Evolutionary conservation across 2,797 vertebrate genomes (phyloP), one percentile per base, ranked within the genome.

Genomic region (Mareca penelope): DNA sequence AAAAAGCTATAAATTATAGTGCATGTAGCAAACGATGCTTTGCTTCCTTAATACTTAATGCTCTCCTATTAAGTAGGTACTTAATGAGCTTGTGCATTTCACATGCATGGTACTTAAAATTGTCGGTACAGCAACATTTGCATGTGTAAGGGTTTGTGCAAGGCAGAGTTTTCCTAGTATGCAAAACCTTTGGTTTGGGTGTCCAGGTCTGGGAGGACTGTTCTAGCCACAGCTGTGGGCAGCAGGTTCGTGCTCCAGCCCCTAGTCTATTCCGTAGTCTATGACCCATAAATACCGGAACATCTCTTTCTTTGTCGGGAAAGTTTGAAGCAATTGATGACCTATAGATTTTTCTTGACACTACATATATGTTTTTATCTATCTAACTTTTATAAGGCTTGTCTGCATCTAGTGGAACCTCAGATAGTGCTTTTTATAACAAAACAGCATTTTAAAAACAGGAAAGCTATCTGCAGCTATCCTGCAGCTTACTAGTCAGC

Each of bases 171-270:
- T 69, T 63, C 63, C 59, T 26, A 12, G 50, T 12, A 46, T 16
- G 35, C 31, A 29, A 22, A n/a, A 18, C 68, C 61, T 40, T 46
- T 61, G 52, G 4, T 73, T 42, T 48, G 42, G 33, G 3, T 84
- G 83, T 39, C 28, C 31, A 35, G 24, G 24, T 40, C 40, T 2
- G 0, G 0, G 22, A 39, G 67, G 28, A 26, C 16, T 57, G 24
- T 57, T 80, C 42, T 56, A 37, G 64, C 17, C 37, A 39, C 1
- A 5, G 37, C 68, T 92, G 77, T 95, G 87, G 71, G 80, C 85
- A 93, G 88, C 81, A 93, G 61, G 70, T 95, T 93, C 21, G 8
- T 70, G 55, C 84, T 69, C 61, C 77, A 87, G 85, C 17, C 35
- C 17, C 17, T 53, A 4, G 24, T 14, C 10, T 56, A 91, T 97